phyloP scores from a whole-genome alignment of 2,797 vertebrate genomes.

The Anguilla megastoma region DNA sequence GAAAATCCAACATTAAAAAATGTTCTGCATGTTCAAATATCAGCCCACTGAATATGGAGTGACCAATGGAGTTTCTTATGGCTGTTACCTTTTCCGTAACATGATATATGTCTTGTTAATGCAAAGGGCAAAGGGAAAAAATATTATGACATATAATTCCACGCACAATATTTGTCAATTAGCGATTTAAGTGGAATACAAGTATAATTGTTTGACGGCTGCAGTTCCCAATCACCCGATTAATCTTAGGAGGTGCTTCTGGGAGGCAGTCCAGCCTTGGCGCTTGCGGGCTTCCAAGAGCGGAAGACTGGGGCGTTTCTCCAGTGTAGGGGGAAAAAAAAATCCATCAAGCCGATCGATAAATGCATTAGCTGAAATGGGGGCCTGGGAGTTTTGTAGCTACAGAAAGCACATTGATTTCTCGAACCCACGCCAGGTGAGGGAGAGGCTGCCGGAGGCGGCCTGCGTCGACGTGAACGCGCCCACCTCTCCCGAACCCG shows the following conservation, averaged over 20 bases:
- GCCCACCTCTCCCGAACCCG: not conserved
- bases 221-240: slow-evolving; percentile 48
- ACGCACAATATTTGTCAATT: slow-evolving; percentile 52
- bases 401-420: slow-evolving; percentile 28
- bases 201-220: slow-evolving; percentile 53
- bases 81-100: not conserved
- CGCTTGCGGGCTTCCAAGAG: not conserved
- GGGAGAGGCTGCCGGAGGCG: not conserved
- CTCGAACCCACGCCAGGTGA: not conserved
- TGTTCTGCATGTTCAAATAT: not conserved
- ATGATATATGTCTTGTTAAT: slow-evolving; percentile 34
- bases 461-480: not conserved
- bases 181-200: slow-evolving; percentile 56
- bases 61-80: not conserved
- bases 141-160: slow-evolving; percentile 51
- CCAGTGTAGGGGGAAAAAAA: not conserved
- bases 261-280: slow-evolving; percentile 49
- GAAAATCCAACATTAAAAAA: not conserved
- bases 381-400: slow-evolving; percentile 22
- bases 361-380: slow-evolving; percentile 10
- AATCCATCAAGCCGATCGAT: slow-evolving; percentile 5
- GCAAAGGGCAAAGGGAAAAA: slow-evolving; percentile 35
- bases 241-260: slow-evolving; percentile 51
- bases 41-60: not conserved
- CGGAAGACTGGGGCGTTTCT: slow-evolving; percentile 7